A percentile compares a stretch with the other conserved stretches of the same genome.
Conservation (phyloP, 2,888 invertebrate genomes). For the Caenorhabditis sp. region DNA sequence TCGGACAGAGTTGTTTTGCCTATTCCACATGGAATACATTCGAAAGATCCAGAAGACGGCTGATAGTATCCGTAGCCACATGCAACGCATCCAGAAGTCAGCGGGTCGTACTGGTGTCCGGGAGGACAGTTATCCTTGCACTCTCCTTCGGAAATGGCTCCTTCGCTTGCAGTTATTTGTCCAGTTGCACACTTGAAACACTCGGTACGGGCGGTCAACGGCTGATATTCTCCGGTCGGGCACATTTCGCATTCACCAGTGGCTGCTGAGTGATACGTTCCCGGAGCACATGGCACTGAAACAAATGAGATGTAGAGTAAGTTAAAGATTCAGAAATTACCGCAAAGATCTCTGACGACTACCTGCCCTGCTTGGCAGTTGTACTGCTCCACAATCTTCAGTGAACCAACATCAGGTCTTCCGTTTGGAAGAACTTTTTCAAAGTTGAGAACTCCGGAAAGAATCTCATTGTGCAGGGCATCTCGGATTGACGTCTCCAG, state of each 20-base stretch:
- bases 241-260: slow-evolving; percentile 79
- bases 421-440: slow-evolving; percentile 86
- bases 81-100: slow-evolving; percentile 65
- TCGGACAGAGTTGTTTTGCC: slow-evolving; percentile 78
- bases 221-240: slow-evolving; percentile 79
- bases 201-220: slow-evolving; percentile 73
- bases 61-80: slow-evolving; percentile 79
- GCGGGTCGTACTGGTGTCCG: slow-evolving; percentile 77
- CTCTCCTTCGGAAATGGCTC: slow-evolving; percentile 72
- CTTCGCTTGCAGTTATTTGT: slow-evolving; percentile 76
- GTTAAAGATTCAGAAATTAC: too few relatives aligned
- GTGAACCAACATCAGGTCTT: slow-evolving; percentile 91
- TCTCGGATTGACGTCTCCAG: slow-evolving; percentile 80
- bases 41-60: slow-evolving; percentile 71
- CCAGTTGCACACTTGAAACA: slow-evolving; percentile 78
- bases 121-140: slow-evolving; percentile 78
- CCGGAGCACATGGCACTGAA: slow-evolving; percentile 81
- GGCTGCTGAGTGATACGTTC: slow-evolving; percentile 78
- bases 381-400: slow-evolving; percentile 90
- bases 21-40: slow-evolving; percentile 77
- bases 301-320: too few relatives aligned
- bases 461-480: slow-evolving; percentile 89
- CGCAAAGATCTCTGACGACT: slow-evolving; percentile 91
- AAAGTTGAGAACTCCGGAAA: slow-evolving; percentile 85
- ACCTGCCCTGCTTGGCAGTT: slow-evolving; percentile 94